Evolutionary conservation across 2,888 invertebrate species (phyloP).

Genomic region (Acleris emargana): DNA sequence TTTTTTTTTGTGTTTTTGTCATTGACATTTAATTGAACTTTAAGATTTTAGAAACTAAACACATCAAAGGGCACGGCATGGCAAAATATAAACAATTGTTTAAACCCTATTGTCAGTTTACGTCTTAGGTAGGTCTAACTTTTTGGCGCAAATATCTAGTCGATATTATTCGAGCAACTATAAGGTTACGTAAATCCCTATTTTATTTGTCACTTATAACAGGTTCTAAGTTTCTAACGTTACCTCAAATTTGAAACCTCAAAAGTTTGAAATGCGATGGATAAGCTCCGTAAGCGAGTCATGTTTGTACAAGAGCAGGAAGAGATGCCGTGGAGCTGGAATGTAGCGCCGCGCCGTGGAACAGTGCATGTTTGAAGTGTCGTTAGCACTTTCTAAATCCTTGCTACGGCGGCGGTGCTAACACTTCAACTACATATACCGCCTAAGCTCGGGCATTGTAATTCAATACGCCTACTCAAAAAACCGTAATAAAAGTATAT

Average conservation of each 20-base stretch:
- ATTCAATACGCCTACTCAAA: slow-evolving; percentile 13
- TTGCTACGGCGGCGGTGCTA: slow-evolving; percentile 39
- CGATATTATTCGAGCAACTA: no score
- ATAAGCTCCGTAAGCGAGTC: slow-evolving; percentile 46
- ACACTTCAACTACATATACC: slow-evolving; percentile 15
- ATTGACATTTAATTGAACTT: no score
- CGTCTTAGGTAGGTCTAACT: no score
- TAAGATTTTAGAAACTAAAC: no score
- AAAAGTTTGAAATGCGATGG: slow-evolving; percentile 3
- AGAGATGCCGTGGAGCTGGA: slow-evolving; percentile 59
- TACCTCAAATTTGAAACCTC: no score
- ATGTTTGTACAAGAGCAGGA: slow-evolving; percentile 66
- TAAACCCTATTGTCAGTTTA: no score
- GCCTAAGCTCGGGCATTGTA: slow-evolving; percentile 20
- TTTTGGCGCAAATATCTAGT: no score
- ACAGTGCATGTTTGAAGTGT: slow-evolving; percentile 68
- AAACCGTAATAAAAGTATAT: background rate
- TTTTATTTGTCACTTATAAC: no score
- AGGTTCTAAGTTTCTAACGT: background rate
- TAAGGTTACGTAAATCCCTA: no score
- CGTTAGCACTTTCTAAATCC: slow-evolving; percentile 73
- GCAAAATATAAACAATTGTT: no score
- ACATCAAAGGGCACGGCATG: no score
- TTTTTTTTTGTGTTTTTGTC: no score
- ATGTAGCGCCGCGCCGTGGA: slow-evolving; percentile 63